Percentiles rank a stretch among this genome's conserved stretches.
These are phyloP conservation scores for Mycteria americana DNA, from an alignment of 2,797 vertebrate genomes.

Conservation along the genomic window DNA sequence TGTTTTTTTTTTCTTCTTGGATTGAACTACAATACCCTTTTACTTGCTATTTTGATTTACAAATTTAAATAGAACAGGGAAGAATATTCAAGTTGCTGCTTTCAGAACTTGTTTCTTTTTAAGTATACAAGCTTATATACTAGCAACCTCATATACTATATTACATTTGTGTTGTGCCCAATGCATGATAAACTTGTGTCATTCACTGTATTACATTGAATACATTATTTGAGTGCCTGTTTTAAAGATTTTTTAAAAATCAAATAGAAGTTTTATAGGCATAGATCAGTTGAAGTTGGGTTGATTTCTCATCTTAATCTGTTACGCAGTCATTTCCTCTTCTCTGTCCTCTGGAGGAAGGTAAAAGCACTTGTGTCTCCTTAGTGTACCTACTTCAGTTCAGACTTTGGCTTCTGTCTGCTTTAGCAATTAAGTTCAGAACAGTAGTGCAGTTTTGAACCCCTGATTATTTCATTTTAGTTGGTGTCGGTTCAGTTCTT, in stretches of 20 bases:
- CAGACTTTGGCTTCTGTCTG: neutral
- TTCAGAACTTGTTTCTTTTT: neutral
- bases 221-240: neutral
- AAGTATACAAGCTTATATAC: neutral
- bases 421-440: neutral
- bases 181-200: neutral
- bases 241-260: neutral
- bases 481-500: neutral
- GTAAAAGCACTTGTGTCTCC: neutral
- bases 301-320: neutral
- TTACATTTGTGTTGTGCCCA: neutral
- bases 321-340: neutral
- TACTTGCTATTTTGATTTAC: neutral
- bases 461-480: neutral
- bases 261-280: neutral
- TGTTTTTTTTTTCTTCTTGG: neutral
- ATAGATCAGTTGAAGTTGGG: neutral
- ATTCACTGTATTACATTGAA: neutral
- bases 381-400: neutral
- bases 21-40: neutral
- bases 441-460: neutral
- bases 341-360: neutral
- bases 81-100: neutral
- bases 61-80: neutral
- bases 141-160: neutral